phyloP scores from a whole-genome alignment of 1,140 invertebrate species.

The Acromyrmex heyeri region DNA sequence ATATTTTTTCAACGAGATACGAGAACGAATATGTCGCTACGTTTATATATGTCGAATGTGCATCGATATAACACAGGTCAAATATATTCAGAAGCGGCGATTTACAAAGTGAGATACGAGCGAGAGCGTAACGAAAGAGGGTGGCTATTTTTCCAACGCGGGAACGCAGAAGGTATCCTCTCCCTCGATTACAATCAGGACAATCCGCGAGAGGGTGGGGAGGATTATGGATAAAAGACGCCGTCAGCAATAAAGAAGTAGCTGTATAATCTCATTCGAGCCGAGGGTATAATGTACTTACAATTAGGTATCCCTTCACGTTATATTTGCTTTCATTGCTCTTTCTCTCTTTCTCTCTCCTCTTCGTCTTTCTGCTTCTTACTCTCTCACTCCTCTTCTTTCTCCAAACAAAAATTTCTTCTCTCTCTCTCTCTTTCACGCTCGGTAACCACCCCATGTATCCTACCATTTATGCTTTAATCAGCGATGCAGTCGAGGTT shows the following conservation, averaged over 20 bases:
- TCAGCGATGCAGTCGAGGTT: slow-evolving; percentile 68
- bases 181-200: slow-evolving; percentile 65
- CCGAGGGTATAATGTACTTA: slow-evolving; percentile 77
- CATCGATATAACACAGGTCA: background rate
- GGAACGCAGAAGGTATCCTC: background rate
- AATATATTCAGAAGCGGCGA: slow-evolving; percentile 33
- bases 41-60: slow-evolving; percentile 28
- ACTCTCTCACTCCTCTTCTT: background rate
- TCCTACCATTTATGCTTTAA: slow-evolving; percentile 74
- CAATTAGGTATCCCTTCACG: slow-evolving; percentile 73
- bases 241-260: slow-evolving; percentile 76
- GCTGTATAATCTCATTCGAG: slow-evolving; percentile 73
- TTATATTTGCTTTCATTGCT: slow-evolving; percentile 68
- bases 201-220: background rate
- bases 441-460: slow-evolving; percentile 46
- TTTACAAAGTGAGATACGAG: slow-evolving; percentile 52
- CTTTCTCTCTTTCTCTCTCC: slow-evolving; percentile 16
- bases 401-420: slow-evolving; percentile 72
- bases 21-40: background rate
- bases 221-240: slow-evolving; percentile 74
- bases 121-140: slow-evolving; percentile 10
- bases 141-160: slow-evolving; percentile 44
- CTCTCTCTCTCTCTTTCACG: slow-evolving; percentile 39
- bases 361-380: background rate
- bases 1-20: slow-evolving; percentile 24